These are phyloP conservation scores for Papilio elwesi DNA, from an alignment of 2,888 invertebrate species.

Conservation along the genomic window DNA sequence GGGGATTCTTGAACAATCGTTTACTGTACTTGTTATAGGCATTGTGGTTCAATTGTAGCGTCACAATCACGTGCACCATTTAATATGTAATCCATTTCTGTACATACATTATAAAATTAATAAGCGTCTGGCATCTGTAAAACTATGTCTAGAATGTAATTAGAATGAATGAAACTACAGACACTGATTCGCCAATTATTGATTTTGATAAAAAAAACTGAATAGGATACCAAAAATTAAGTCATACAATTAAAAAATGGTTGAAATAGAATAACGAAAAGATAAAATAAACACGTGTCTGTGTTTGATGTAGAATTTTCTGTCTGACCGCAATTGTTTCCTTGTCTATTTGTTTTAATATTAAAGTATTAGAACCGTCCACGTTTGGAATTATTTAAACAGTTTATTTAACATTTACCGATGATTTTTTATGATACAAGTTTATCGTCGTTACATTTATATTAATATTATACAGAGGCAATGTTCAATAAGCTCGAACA, in stretches of 20 bases:
- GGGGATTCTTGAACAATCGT: conserved; percentile 18
- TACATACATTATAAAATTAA: not conserved
- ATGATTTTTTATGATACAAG: no score
- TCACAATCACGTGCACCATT: conserved; percentile 1
- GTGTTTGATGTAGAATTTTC: conserved; percentile 3
- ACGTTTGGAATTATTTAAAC: not conserved
- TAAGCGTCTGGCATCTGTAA: not conserved
- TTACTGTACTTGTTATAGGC: conserved; percentile 8
- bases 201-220: no score
- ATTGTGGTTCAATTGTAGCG: conserved; percentile 1
- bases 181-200: no score
- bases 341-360: not conserved
- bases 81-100: not conserved
- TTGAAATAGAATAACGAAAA: no score
- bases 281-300: not conserved
- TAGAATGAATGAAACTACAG: no score
- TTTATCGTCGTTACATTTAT: no score
- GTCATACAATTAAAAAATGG: no score
- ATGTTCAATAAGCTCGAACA: no score
- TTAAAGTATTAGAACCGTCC: not conserved
- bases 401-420: no score
- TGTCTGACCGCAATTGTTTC: not conserved
- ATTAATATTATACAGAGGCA: no score
- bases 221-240: no score
- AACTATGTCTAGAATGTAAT: no score